phyloP scores from a whole-genome alignment of 2,888 invertebrate genomes.

The Zhuqinia jingwanae region DNA sequence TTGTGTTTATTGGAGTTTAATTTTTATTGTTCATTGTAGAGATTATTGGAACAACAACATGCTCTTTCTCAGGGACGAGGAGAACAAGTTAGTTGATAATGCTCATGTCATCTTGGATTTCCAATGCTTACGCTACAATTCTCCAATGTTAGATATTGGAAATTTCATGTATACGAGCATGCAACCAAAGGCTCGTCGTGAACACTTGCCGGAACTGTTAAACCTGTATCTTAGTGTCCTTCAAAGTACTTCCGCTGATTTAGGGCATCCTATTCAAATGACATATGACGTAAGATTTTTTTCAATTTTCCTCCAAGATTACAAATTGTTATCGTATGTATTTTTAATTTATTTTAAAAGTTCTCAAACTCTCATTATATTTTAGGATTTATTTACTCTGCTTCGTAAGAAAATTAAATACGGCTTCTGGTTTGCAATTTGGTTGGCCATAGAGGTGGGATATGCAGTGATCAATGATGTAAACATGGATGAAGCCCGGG shows the following conservation, averaged over 20 bases:
- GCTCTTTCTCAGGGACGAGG: constrained; percentile 39
- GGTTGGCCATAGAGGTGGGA: constrained; percentile 29
- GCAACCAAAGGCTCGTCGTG: constrained; percentile 20
- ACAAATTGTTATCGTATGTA: too few relatives aligned
- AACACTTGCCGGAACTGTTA: constrained; percentile 23
- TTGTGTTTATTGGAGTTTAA: not conserved
- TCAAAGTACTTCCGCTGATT: not conserved
- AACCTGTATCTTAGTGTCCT: constrained; percentile 15
- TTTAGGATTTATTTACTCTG: constrained; percentile 21
- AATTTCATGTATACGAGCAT: constrained; percentile 35
- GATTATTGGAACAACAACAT: constrained; percentile 66
- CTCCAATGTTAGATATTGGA: constrained; percentile 35
- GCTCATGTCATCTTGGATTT: constrained; percentile 29
- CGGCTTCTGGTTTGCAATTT: constrained; percentile 53
- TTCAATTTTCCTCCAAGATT: too few relatives aligned
- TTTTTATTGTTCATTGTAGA: not conserved
- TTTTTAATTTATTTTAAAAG: too few relatives aligned
- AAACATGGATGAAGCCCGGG: not conserved
- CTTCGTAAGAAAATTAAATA: constrained; percentile 23
- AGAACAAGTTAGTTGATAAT: not conserved
- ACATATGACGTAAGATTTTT: constrained; percentile 44
- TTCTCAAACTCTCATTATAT: too few relatives aligned
- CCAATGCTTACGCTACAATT: constrained; percentile 18
- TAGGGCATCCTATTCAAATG: constrained; percentile 33
- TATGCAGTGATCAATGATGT: constrained; percentile 27